Evolutionary conservation across 2,113 vertebrate genomes (phyloP).

Genomic region (Ictalurus furcatus): DNA sequence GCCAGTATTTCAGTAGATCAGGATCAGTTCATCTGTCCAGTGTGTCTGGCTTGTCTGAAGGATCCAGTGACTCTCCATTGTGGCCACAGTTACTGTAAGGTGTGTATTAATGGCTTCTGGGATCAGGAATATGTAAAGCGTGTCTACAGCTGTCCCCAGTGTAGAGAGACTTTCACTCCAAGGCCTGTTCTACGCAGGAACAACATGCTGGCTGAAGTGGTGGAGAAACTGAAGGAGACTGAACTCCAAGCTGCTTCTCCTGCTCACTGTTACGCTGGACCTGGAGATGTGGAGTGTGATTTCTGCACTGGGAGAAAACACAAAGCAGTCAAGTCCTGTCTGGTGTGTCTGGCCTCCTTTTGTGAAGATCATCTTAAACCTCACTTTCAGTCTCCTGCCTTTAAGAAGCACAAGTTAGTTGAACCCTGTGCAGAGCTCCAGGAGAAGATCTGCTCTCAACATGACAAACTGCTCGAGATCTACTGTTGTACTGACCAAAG

Average conservation of each 20-base stretch:
- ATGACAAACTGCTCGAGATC: not conserved
- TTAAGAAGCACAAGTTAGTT: not conserved
- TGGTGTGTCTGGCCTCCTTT: not conserved
- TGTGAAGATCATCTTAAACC: not conserved
- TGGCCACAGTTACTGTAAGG: not conserved
- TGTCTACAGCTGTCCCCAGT: not conserved
- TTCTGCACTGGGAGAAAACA: not conserved
- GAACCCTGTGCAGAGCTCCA: not conserved
- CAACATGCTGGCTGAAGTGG: not conserved
- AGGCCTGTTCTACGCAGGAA: not conserved
- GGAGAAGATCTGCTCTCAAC: not conserved
- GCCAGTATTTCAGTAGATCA: not conserved
- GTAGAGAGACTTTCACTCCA: not conserved
- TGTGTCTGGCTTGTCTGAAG: not conserved
- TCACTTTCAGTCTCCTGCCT: not conserved
- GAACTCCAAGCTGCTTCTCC: not conserved
- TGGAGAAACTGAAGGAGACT: not conserved
- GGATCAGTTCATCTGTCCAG: not conserved
- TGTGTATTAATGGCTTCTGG: not conserved
- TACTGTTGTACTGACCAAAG: not conserved
- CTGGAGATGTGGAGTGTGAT: conserved; percentile 8
- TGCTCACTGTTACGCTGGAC: not conserved
- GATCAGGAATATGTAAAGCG: not conserved
- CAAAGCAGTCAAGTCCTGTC: not conserved
- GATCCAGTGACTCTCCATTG: not conserved